Base-by-base conservation (phyloP, 2,113 vertebrate genomes). In the Orycteropus afer region DNA sequence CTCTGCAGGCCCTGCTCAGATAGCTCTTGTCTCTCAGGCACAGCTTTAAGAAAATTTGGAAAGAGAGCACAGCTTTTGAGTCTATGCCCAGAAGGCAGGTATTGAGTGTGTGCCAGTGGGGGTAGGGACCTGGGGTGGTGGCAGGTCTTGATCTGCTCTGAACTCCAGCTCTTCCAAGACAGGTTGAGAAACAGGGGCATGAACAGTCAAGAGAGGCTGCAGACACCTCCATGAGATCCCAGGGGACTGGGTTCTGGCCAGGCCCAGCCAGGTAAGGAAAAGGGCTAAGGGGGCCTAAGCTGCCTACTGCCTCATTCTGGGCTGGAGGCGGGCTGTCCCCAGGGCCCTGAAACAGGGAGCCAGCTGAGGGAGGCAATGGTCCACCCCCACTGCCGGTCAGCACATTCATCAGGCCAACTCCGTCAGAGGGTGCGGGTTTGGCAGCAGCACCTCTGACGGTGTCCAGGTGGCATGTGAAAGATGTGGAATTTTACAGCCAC, bases 381-480 rank as follows among this genome's bases (percentile, higher is more conserved):
- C 32, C 10, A 42, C 63, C 22, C 7, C 34, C 1, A 2, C 23
- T 45, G 15, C 18, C 4, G 0, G 7, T 8, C 9, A 45, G 57
- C 5, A 18, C 22, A 20, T 25, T 3, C 15, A 40, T 49, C n/a
- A 57, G 18, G 15, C 29, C 1, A 5, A 49, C 42, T 87, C 67
- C 5, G 37, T 80, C 20, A 32, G 37, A 90, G 47, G 49, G 40
- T 3, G 0, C 4, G 12, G 51, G 51, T 17, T 45, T 83, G 79
- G 93, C n/a, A 77, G 80, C 13, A 5, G 65, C 0, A 0, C 27
- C 86, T 82, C 42, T 27, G 55, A 69, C 67, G 53, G 37, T 37
- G 14, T 55, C 94, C 89, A 90, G 91, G 96, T 86, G 63, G 45
- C 83, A 5, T n/a, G 86, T 94, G 97, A 97, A 94, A 92, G 86